These are phyloP conservation scores for Alcis repandata DNA, from an alignment of 2,888 invertebrate species.

Conservation along the genomic window DNA sequence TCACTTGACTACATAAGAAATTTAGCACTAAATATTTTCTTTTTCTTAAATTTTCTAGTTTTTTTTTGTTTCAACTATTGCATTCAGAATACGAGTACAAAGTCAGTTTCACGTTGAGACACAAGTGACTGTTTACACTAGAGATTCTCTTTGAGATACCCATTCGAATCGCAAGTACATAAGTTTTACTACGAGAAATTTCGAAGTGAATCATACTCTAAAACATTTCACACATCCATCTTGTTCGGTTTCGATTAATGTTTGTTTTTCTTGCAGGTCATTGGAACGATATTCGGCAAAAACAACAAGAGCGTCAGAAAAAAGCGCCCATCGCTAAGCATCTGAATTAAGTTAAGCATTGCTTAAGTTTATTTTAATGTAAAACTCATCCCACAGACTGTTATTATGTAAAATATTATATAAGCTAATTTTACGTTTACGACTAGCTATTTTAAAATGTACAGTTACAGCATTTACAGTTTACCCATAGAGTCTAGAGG, in stretches of 20 bases:
- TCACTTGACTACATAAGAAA: no score
- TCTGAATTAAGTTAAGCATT: slow-evolving; percentile 86
- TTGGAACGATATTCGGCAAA: slow-evolving; percentile 93
- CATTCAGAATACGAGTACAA: no score
- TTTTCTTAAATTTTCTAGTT: no score
- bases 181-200: not conserved
- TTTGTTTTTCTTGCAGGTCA: slow-evolving; percentile 74
- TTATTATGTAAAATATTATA: slow-evolving; percentile 61
- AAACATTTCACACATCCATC: slow-evolving; percentile 12
- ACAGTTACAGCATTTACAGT: slow-evolving; percentile 45
- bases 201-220: slow-evolving; percentile 8
- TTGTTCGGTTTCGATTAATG: slow-evolving; percentile 28
- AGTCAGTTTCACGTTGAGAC: no score
- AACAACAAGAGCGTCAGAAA: slow-evolving; percentile 92
- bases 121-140: no score
- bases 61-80: no score
- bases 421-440: slow-evolving; percentile 44
- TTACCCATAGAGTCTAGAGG: slow-evolving; percentile 29
- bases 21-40: no score
- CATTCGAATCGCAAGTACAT: not conserved
- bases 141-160: not conserved
- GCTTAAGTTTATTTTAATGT: slow-evolving; percentile 54
- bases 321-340: slow-evolving; percentile 92
- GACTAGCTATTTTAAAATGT: slow-evolving; percentile 30
- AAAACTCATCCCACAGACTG: slow-evolving; percentile 71